These are phyloP conservation scores for Achroia grisella DNA, from an alignment of 1,140 invertebrate species.

Conservation along the genomic window DNA sequence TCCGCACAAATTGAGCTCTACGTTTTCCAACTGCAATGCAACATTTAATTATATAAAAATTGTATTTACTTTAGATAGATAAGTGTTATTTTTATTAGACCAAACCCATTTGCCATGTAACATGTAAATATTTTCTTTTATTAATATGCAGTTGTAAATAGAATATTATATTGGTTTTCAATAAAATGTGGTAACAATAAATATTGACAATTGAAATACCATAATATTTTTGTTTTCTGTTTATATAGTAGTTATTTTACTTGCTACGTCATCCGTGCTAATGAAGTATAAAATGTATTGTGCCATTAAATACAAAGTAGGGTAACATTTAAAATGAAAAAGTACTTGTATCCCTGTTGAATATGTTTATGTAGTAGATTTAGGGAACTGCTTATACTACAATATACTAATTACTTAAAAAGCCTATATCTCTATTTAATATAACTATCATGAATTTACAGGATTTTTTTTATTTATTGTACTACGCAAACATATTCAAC, in stretches of 20 bases:
- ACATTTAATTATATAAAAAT: conserved; percentile 17
- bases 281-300: conserved; percentile 16
- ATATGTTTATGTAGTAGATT: background rate
- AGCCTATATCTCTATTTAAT: conserved; percentile 3
- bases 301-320: conserved; percentile 16
- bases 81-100: conserved; percentile 41
- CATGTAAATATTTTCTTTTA: conserved; percentile 41
- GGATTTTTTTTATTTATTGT: background rate
- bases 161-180: conserved; percentile 9
- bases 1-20: conserved; percentile 41
- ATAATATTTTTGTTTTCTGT: conserved; percentile 1
- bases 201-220: conserved; percentile 4
- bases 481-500: conserved; percentile 8
- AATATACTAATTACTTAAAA: too few species aligned
- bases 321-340: background rate
- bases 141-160: conserved; percentile 17
- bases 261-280: conserved; percentile 7
- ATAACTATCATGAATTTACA: too few species aligned
- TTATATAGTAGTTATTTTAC: background rate
- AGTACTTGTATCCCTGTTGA: background rate
- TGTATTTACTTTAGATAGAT: conserved; percentile 11
- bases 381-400: too few species aligned
- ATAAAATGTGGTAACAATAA: conserved; percentile 15
- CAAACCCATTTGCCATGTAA: conserved; percentile 61
- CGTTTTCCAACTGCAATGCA: conserved; percentile 29